Evolutionary conservation across 2,888 invertebrate genomes (phyloP), one percentile per base, ranked within the genome.

Genomic region (Spilosoma lubricipeda): DNA sequence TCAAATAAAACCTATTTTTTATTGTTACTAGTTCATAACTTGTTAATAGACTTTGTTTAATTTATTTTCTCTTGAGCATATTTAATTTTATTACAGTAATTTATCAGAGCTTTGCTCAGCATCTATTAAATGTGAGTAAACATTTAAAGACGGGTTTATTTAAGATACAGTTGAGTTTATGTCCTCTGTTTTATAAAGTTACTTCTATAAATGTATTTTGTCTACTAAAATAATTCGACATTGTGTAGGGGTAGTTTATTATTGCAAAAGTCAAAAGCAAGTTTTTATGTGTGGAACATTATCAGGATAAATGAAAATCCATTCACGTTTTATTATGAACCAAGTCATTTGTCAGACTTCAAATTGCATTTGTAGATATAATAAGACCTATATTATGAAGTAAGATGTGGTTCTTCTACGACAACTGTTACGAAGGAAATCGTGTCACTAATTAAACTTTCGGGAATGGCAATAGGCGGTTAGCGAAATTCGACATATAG

Each of bases 1-100:
- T 80, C 78, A 63, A 76, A 68, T 79, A 72, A 56, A 59, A 69
- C 13, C 73, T 56, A 33, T 79, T 77, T 78, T 70, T 70, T 59
- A 70, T 30, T 39, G 39, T 70, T 23, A 9, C 39, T 70, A 27
- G n/a, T 48, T 56, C 2, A 33, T 36, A 52, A 52, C 11, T 11
- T 11, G 39, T 39, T 39, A 39, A 11, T 39, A 39, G 39, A 39
- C 15, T 45, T 27, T 11, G 27, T 67, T 1, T 20, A 27, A 48
- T 15, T 45, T 36, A 64, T 66, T 39, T 20, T 66, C 39, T 66
- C 65, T 39, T 66, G 3, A n/a, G 23, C 23, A 48, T 66, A 9
- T 65, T 20, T 9, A 1, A 23, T 20, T 36, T 56, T 52, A 69
- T 69, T 68, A 11, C 13, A 39, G 33, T 59, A 30, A 42, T 64